Evolutionary conservation across 2,888 invertebrate species (phyloP).

Genomic region (Patella pellucida): DNA sequence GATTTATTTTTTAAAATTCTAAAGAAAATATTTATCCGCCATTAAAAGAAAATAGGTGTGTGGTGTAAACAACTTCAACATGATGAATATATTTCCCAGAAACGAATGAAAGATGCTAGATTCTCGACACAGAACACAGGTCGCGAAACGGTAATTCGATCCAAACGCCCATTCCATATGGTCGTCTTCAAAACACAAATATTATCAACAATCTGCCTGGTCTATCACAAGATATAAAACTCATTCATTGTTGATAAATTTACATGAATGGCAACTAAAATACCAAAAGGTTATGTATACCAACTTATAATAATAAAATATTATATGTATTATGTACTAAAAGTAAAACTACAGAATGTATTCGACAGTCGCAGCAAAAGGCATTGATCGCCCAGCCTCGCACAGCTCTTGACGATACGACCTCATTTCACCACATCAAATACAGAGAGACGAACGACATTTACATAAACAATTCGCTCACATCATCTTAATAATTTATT

Average conservation of each 20-base stretch:
- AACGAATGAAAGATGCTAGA: no score
- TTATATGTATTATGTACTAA: background rate
- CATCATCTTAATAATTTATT: slow-evolving; percentile 1
- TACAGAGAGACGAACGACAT: background rate
- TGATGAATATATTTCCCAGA: no score
- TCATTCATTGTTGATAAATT: background rate
- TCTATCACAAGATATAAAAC: no score
- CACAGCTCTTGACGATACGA: background rate
- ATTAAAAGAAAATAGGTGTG: no score
- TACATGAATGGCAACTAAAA: background rate
- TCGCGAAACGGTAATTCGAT: background rate
- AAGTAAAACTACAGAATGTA: no score
- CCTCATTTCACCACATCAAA: slow-evolving; percentile 2
- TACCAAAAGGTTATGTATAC: slow-evolving; percentile 1
- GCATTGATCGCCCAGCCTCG: slow-evolving; percentile 7
- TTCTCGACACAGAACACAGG: background rate
- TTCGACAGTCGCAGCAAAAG: background rate
- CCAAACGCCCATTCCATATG: background rate
- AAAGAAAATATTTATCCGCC: no score
- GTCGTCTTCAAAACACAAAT: background rate
- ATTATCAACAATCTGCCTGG: background rate
- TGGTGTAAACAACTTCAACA: no score
- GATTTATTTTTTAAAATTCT: no score
- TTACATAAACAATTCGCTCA: slow-evolving; percentile 1
- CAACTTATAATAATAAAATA: background rate